Conservation (phyloP, 2,888 invertebrate genomes). For the Zaprionus bogoriensis region DNA sequence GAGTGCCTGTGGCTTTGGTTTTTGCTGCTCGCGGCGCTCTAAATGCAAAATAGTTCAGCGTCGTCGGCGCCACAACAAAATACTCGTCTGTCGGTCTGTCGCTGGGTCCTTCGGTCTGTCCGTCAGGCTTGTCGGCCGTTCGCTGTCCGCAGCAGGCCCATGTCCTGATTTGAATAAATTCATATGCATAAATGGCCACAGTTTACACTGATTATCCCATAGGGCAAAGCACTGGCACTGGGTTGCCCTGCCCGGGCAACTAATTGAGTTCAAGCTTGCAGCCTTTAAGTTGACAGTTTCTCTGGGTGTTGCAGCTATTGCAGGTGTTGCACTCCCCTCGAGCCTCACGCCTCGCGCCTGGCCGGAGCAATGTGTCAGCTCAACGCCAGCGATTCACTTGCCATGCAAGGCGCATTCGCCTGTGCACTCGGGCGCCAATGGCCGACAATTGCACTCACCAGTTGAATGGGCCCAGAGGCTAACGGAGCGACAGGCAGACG, state of each 20-base stretch:
- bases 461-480: constrained; percentile 53
- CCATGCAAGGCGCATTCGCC: constrained; percentile 28
- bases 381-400: too few species aligned
- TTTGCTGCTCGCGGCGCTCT: constrained; percentile 37
- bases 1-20: constrained; percentile 34
- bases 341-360: too few species aligned
- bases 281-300: neutral
- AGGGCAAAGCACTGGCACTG: constrained; percentile 3
- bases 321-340: neutral
- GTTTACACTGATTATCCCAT: constrained; percentile 51
- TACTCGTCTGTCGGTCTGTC: constrained; percentile 9
- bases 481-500: neutral
- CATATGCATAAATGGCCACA: constrained; percentile 72
- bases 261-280: constrained; percentile 44
- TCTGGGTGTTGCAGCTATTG: neutral
- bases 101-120: neutral
- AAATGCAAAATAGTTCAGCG: constrained; percentile 75
- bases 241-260: constrained; percentile 7
- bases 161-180: constrained; percentile 70
- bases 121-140: neutral
- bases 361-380: neutral
- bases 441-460: constrained; percentile 61
- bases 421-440: constrained; percentile 46
- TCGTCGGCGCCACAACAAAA: constrained; percentile 64
- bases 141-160: constrained; percentile 7